Evolutionary conservation across 2,888 invertebrate genomes (phyloP).

Genomic region (Amblyjoppa proteus): DNA sequence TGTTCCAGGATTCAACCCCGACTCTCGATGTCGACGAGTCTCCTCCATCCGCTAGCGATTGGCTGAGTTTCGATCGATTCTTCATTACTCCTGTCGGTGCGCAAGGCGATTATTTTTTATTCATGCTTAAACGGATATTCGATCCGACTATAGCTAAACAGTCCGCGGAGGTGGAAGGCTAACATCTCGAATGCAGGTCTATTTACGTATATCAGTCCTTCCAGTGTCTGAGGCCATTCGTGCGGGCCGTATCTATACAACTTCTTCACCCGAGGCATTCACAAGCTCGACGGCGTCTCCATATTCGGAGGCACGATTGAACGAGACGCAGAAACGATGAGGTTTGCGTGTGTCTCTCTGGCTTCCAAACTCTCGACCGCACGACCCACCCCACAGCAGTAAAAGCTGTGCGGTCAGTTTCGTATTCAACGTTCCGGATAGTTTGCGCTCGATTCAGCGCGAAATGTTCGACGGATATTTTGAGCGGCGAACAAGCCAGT

Average conservation of each 20-base stretch:
- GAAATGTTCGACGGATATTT: conserved; percentile 5
- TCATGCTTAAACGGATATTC: conserved; percentile 8
- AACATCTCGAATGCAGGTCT: conserved; percentile 3
- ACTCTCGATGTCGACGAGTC: conserved; percentile 18
- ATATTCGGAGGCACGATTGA: conserved; percentile 1
- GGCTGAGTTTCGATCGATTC: conserved; percentile 22
- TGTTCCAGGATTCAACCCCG: background rate
- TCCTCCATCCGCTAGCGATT: background rate
- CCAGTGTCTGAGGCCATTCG: background rate
- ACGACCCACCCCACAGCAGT: conserved; percentile 2
- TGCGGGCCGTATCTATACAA: background rate
- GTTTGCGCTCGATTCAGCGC: background rate
- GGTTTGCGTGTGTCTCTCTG: background rate
- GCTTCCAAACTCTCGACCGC: background rate
- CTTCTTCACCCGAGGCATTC: conserved; percentile 7
- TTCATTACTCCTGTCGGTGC: conserved; percentile 12
- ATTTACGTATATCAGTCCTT: conserved; percentile 5
- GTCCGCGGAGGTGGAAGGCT: background rate
- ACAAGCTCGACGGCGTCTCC: background rate
- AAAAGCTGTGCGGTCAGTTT: conserved; percentile 7
- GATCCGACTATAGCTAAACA: background rate
- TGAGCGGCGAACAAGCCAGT: background rate
- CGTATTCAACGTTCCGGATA: conserved; percentile 14
- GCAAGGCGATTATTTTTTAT: conserved; percentile 8
- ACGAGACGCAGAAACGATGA: conserved; percentile 1